Evolutionary conservation across 2,888 invertebrate species (phyloP).

Genomic region (Hirudinaria manillensis): DNA sequence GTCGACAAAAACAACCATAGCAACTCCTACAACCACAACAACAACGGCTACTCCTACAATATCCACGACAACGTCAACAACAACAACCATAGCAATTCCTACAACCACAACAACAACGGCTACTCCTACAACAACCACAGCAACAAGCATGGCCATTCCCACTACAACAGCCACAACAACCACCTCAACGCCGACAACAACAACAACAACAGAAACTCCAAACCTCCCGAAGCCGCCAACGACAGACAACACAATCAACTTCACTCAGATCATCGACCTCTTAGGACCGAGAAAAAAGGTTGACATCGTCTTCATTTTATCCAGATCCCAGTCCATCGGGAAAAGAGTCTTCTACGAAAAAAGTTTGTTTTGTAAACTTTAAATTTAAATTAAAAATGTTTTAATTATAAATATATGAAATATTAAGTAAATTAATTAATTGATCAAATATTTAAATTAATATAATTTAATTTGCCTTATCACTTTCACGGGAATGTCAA

Average conservation of each 20-base stretch:
- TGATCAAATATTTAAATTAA: too few relatives aligned
- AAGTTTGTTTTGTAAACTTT: neutral
- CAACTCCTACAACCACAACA: neutral
- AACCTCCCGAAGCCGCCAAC: constrained; percentile 4
- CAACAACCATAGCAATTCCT: neutral
- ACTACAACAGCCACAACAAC: neutral
- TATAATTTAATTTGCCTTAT: too few relatives aligned
- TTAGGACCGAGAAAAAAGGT: constrained; percentile 34
- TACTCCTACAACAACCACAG: too few relatives aligned
- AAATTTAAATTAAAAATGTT: neutral
- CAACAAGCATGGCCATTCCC: too few relatives aligned
- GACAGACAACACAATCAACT: neutral
- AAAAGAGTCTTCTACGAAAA: constrained; percentile 28
- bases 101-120: neutral
- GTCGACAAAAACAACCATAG: neutral
- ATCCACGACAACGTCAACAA: neutral
- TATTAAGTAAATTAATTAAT: neutral
- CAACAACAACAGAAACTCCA: neutral
- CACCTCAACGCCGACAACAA: neutral
- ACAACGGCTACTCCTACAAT: neutral
- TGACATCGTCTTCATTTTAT: constrained; percentile 32
- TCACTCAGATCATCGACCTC: constrained; percentile 16
- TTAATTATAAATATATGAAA: neutral
- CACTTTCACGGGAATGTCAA: too few relatives aligned
- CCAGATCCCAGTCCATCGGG: constrained; percentile 3